Evolutionary conservation across 2,888 invertebrate genomes (phyloP).

Genomic region (Parnassius mnemosyne): DNA sequence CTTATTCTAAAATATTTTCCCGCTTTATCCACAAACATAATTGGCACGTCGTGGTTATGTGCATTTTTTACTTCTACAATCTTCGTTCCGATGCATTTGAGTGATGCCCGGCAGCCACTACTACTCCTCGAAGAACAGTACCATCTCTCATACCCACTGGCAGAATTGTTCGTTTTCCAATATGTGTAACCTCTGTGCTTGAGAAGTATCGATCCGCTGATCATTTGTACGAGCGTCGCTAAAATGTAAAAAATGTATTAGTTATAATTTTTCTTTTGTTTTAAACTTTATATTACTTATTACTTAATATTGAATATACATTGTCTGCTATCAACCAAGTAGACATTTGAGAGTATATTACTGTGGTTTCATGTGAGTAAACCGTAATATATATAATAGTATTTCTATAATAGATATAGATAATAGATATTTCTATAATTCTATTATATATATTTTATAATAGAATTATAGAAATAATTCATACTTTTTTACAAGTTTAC

Average conservation of each 20-base stretch:
- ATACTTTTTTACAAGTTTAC: too few species aligned
- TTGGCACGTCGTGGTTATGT: slow-evolving; percentile 35
- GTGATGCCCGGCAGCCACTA: slow-evolving; percentile 29
- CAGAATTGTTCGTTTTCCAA: slow-evolving; percentile 27
- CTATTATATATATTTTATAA: too few species aligned
- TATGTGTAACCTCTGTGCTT: slow-evolving; percentile 28
- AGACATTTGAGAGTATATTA: too few species aligned
- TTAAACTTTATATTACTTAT: neutral
- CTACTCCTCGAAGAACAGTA: slow-evolving; percentile 31
- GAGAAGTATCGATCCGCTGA: slow-evolving; percentile 25
- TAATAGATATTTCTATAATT: too few species aligned
- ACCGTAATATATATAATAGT: too few species aligned
- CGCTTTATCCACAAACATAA: neutral
- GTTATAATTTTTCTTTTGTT: neutral
- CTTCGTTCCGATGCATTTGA: slow-evolving; percentile 25
- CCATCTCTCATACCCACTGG: slow-evolving; percentile 19
- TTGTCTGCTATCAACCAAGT: too few species aligned
- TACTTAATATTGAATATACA: too few species aligned
- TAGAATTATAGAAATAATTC: too few species aligned
- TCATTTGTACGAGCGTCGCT: slow-evolving; percentile 28
- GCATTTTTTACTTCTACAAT: slow-evolving; percentile 23
- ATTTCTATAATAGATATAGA: too few species aligned
- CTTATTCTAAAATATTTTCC: slow-evolving; percentile 15
- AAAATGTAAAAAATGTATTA: slow-evolving; percentile 4
- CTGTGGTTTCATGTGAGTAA: too few species aligned